Base-by-base conservation (phyloP, 2,113 vertebrate species). In the Lates calcarifer region DNA sequence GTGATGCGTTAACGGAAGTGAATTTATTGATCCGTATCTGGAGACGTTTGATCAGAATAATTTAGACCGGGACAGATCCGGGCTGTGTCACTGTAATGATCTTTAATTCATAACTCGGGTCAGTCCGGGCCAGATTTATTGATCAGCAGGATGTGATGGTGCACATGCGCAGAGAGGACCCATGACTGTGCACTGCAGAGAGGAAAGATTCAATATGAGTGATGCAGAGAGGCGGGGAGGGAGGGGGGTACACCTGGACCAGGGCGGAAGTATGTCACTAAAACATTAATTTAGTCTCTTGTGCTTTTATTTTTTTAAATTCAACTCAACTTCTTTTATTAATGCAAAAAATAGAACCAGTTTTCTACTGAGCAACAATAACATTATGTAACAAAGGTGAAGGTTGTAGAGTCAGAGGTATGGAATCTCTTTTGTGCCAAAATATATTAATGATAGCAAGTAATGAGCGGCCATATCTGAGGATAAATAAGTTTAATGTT, bases 181-280 rank as follows among this genome's bases (percentile, higher is more conserved):
- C 91, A 93, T 94, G 93, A 94, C 91, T 92, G 87, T 92, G 93
- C 91, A 93, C 84, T 91, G 91, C 90, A 89, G 92, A 87, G 84
- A 87, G 64, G 65, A 79, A 9, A 55, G 77, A 77, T 71, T 58
- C 74, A 79, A 28, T 73, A 41, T 53, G 65, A 74, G 51, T 62
- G 85, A 82, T 90, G 84, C 84, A 82, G 86, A 28, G 73, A 5
- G 69, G 29, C 5, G 0, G 28, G 26, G 9, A 9, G 55, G 2
- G 26, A 18, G 68, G 47, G 72, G 11, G 20, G 28, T 5, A 20
- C 20, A 49, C 33, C 69, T 45, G 58, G 45, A 71, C 57, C 49
- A 51, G 31, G 67, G 17, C 20, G 64, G 65, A 80, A 74, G 72
- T 39, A 29, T 20, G 26, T 35, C 74, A 26, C 3, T 37, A 41